These are phyloP conservation scores for Mylabris phalerata DNA, from an alignment of 1,140 invertebrate species.

Conservation along the genomic window DNA sequence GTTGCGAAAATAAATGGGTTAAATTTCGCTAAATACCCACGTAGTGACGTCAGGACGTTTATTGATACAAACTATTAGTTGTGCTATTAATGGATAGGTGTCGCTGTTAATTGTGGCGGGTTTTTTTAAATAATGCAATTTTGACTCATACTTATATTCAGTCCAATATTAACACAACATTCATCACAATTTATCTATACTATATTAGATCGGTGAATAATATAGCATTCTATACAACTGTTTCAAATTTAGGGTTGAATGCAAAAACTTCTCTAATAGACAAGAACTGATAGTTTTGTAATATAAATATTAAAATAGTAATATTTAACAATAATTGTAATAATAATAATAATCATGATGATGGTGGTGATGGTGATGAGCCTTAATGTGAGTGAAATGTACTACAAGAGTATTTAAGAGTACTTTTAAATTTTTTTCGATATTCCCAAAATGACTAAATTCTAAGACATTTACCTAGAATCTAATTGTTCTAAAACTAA, in stretches of 20 bases:
- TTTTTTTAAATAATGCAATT: too few species aligned
- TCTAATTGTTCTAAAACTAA: conserved; percentile 3
- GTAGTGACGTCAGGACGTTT: too few species aligned
- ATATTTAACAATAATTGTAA: conserved; percentile 11
- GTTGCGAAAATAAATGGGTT: too few species aligned
- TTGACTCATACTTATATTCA: conserved; percentile 13
- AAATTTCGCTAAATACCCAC: too few species aligned
- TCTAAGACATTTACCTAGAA: conserved; percentile 16
- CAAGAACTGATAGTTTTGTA: conserved; percentile 1
- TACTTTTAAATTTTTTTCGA: conserved; percentile 14
- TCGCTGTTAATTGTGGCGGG: too few species aligned
- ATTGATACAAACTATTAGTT: too few species aligned
- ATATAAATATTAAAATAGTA: conserved; percentile 12
- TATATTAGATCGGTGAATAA: conserved; percentile 26
- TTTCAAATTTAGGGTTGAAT: conserved; percentile 4
- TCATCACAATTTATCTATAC: conserved; percentile 29
- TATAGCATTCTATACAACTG: conserved; percentile 22
- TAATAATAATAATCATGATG: neutral
- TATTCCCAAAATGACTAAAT: conserved; percentile 25
- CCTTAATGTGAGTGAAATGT: conserved; percentile 25
- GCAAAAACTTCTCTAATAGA: neutral
- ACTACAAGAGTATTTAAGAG: conserved; percentile 16
- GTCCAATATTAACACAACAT: conserved; percentile 30
- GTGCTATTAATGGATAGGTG: too few species aligned
- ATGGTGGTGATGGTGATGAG: conserved; percentile 17